These are phyloP conservation scores for Indri indri DNA, from an alignment of 2,113 vertebrate species.

Conservation along the genomic window DNA sequence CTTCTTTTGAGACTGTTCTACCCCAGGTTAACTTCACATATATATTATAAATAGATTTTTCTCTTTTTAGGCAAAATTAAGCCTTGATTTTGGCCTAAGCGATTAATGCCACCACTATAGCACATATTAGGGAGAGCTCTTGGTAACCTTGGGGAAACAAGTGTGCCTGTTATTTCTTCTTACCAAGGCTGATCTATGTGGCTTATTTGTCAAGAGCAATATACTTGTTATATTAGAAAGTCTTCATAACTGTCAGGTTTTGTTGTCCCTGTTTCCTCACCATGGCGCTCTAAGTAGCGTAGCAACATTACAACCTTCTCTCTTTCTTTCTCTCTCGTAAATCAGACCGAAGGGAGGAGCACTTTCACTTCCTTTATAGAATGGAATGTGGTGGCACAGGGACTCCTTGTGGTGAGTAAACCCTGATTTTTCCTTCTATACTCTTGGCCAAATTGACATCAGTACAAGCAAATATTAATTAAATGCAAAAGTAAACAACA, in stretches of 20 bases:
- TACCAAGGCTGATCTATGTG: background rate
- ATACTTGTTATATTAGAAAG: slow-evolving; percentile 12
- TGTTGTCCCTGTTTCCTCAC: slow-evolving; percentile 76
- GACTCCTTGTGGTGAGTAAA: slow-evolving; percentile 88
- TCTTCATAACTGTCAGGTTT: background rate
- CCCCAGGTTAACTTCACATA: background rate
- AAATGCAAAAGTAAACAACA: background rate
- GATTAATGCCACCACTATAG: background rate
- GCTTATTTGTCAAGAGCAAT: background rate
- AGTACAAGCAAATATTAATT: slow-evolving; percentile 41
- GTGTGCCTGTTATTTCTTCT: background rate
- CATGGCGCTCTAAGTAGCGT: slow-evolving; percentile 72
- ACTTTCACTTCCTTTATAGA: slow-evolving; percentile 89
- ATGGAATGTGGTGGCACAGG: slow-evolving; percentile 88
- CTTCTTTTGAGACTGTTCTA: slow-evolving; percentile 34
- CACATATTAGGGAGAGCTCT: background rate
- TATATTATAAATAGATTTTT: background rate
- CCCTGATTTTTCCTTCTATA: slow-evolving; percentile 83
- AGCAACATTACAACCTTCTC: slow-evolving; percentile 86
- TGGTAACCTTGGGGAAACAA: slow-evolving; percentile 21
- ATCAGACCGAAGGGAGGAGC: slow-evolving; percentile 88
- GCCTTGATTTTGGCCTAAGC: background rate
- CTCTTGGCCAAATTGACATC: slow-evolving; percentile 69
- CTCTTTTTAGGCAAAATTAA: background rate
- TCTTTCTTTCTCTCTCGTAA: slow-evolving; percentile 87